Percentiles rank a stretch among this genome's conserved stretches.
Evolutionary conservation across 2,797 vertebrate genomes (phyloP).

Genomic region (Enoplosus armatus): DNA sequence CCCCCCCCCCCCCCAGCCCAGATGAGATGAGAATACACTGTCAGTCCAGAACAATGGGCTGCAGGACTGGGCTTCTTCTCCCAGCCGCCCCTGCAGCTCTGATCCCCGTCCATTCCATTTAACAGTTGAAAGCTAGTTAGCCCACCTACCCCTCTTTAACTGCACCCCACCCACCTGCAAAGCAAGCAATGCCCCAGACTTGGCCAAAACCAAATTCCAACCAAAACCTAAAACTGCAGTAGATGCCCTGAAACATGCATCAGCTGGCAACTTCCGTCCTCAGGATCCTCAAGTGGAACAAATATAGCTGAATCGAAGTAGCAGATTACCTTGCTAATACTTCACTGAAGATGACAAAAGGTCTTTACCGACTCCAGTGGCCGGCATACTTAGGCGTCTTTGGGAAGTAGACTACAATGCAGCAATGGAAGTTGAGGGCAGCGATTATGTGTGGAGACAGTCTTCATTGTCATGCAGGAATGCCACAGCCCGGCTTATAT

Average conservation of each 20-base stretch:
- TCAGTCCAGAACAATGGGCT: slow-evolving; percentile 71
- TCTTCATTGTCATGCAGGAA: slow-evolving; percentile 81
- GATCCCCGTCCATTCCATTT: slow-evolving; percentile 71
- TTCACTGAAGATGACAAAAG: slow-evolving; percentile 49
- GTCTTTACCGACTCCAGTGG: slow-evolving; percentile 26
- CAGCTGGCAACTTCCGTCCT: slow-evolving; percentile 37
- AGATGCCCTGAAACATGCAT: slow-evolving; percentile 19
- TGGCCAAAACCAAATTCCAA: slow-evolving; percentile 25
- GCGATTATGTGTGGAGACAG: slow-evolving; percentile 62
- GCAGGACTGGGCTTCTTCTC: slow-evolving; percentile 48
- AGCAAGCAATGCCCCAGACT: slow-evolving; percentile 21
- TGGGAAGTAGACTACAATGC: slow-evolving; percentile 61
- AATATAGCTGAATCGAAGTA: slow-evolving; percentile 26
- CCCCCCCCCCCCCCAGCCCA: not conserved
- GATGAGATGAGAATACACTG: slow-evolving; percentile 66
- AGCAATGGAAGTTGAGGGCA: slow-evolving; percentile 57
- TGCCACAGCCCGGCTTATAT: slow-evolving; percentile 61
- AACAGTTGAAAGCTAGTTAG: slow-evolving; percentile 38
- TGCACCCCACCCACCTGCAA: slow-evolving; percentile 12
- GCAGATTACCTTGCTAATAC: slow-evolving; percentile 50
- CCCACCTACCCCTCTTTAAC: slow-evolving; percentile 20
- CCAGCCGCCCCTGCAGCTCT: slow-evolving; percentile 56
- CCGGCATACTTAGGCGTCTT: slow-evolving; percentile 43
- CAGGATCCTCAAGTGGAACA: slow-evolving; percentile 28
- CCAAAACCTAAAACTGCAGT: slow-evolving; percentile 35